Evolutionary conservation across 2,888 invertebrate genomes (phyloP).

Genomic region (Hesperia comma): DNA sequence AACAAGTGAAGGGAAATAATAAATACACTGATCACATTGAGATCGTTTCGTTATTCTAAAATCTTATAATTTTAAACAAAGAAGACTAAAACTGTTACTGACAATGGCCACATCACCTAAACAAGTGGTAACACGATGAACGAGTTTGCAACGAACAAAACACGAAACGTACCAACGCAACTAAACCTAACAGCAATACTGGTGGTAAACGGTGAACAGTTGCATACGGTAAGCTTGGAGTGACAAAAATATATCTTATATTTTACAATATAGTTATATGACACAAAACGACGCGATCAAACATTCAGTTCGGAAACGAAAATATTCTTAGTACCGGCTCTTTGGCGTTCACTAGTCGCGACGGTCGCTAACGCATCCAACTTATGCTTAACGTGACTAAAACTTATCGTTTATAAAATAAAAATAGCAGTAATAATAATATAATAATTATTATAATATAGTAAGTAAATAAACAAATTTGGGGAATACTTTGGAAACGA

Average conservation of each 20-base stretch:
- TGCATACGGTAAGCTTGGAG: conserved; percentile 50
- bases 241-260: conserved; percentile 46
- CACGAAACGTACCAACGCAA: conserved; percentile 55
- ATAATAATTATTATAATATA: conserved; percentile 48
- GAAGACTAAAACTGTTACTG: conserved; percentile 61
- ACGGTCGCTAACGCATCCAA: conserved; percentile 65
- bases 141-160: conserved; percentile 59
- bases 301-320: conserved; percentile 38
- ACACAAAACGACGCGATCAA: conserved; percentile 46
- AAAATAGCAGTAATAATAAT: conserved; percentile 62
- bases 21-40: conserved; percentile 83
- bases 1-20: conserved; percentile 75
- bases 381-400: conserved; percentile 76
- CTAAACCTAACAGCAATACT: conserved; percentile 47
- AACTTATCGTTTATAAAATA: conserved; percentile 70
- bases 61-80: conserved; percentile 69
- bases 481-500: conserved; percentile 85
- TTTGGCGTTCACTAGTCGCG: conserved; percentile 70
- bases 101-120: conserved; percentile 74
- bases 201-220: conserved; percentile 46
- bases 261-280: conserved; percentile 44
- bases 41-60: conserved; percentile 79
- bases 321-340: conserved; percentile 59
- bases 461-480: conserved; percentile 70
- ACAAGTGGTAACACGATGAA: conserved; percentile 73